phyloP scores from a whole-genome alignment of 92 coral and sea anemone species.

The Porites evermanni region DNA sequence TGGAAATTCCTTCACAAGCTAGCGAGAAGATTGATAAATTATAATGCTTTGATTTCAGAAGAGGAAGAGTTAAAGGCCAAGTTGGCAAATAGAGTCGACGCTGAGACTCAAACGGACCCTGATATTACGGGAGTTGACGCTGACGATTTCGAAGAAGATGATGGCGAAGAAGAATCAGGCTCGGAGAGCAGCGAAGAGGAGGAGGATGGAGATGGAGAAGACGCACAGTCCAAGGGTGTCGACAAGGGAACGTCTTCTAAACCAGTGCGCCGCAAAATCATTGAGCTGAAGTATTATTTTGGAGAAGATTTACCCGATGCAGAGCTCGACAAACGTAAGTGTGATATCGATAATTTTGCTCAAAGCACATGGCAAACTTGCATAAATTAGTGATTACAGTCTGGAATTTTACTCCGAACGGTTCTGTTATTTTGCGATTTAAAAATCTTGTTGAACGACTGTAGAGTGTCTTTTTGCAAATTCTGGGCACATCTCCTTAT shows the following conservation, averaged over 20 bases:
- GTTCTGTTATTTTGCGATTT: not conserved
- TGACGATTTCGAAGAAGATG: conserved; percentile 88
- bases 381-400: conserved; percentile 63
- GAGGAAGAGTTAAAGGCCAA: conserved; percentile 62
- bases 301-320: conserved; percentile 98
- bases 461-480: not conserved
- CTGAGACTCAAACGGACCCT: conserved; percentile 88
- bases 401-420: conserved; percentile 1
- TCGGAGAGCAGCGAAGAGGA: conserved; percentile 86
- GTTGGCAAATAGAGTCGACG: conserved; percentile 63
- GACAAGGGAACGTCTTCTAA: conserved; percentile 77
- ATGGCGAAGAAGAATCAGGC: conserved; percentile 78
- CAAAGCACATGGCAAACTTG: conserved; percentile 86
- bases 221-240: conserved; percentile 23
- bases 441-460: not conserved
- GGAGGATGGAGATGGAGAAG: conserved; percentile 48
- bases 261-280: conserved; percentile 88
- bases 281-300: conserved; percentile 95
- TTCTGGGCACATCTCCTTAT: not conserved
- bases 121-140: conserved; percentile 93
- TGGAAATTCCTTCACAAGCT: conserved; percentile 39
- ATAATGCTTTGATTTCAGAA: conserved; percentile 33
- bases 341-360: conserved; percentile 33
- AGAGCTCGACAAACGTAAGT: conserved; percentile 94
- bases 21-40: not conserved